These are phyloP conservation scores for Microcebus tavaratra DNA, from an alignment of 2,113 vertebrate species.

Conservation along the genomic window DNA sequence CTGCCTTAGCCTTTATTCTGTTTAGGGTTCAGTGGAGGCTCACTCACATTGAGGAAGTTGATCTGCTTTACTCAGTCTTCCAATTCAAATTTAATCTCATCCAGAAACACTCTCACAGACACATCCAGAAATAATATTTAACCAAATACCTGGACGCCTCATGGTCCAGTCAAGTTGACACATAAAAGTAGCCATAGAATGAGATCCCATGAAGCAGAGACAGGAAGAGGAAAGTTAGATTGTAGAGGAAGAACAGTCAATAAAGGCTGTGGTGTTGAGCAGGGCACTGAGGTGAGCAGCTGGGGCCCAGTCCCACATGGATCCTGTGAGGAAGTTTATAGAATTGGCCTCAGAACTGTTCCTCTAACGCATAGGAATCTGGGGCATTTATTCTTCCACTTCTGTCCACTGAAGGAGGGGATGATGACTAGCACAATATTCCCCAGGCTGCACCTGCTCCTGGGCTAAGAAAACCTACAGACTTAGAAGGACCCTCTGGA, in stretches of 20 bases:
- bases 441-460: background rate
- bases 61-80: background rate
- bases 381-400: background rate
- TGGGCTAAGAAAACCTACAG: background rate
- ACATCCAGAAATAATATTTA: background rate
- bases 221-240: background rate
- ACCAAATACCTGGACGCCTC: background rate
- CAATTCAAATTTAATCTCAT: background rate
- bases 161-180: background rate
- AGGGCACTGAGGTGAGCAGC: background rate
- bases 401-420: background rate
- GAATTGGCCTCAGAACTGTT: background rate
- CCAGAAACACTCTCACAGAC: background rate
- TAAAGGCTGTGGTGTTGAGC: background rate
- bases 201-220: background rate
- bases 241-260: background rate
- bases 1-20: background rate
- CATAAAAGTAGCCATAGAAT: background rate
- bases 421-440: fast-evolving
- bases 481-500: fast-evolving
- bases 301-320: fast-evolving
- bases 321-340: background rate
- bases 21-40: background rate
- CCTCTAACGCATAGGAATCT: background rate
- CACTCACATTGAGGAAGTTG: background rate